These are phyloP conservation scores for Caradrina kadenii DNA, from an alignment of 2,888 invertebrate genomes.

Conservation along the genomic window DNA sequence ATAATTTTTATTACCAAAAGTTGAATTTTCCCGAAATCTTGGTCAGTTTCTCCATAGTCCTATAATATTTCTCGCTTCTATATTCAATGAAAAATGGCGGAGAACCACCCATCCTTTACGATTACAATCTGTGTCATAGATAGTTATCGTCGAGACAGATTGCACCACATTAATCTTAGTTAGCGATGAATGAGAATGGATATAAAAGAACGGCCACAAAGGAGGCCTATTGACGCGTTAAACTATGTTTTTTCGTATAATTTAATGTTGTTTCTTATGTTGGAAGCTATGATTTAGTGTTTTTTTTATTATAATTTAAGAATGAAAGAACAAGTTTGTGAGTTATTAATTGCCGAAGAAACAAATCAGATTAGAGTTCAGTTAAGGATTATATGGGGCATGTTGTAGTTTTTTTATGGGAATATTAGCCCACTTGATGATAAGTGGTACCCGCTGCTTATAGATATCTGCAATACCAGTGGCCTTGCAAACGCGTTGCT, in stretches of 20 bases:
- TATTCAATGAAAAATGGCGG: conserved; percentile 39
- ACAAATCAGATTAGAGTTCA: too few relatives aligned
- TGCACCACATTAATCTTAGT: conserved; percentile 66
- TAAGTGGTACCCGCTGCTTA: too few relatives aligned
- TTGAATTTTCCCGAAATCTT: not conserved
- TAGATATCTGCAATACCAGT: too few relatives aligned
- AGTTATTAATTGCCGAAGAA: too few relatives aligned
- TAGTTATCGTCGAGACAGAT: conserved; percentile 65
- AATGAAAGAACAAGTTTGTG: not conserved
- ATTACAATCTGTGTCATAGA: conserved; percentile 56
- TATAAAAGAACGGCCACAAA: conserved; percentile 52
- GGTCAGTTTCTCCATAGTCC: not conserved
- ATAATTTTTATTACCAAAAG: too few relatives aligned
- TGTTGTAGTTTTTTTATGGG: too few relatives aligned
- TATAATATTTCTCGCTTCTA: conserved; percentile 16
- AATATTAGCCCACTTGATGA: too few relatives aligned
- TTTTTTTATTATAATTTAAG: not conserved
- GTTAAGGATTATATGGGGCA: too few relatives aligned
- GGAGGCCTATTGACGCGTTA: conserved; percentile 33
- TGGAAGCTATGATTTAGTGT: conserved; percentile 4
- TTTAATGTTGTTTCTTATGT: conserved; percentile 35
- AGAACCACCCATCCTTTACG: conserved; percentile 28
- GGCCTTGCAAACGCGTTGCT: too few relatives aligned
- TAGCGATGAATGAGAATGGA: conserved; percentile 56
- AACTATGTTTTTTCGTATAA: conserved; percentile 43